These are phyloP conservation scores for Eupithecia vulgata DNA, from an alignment of 2,888 invertebrate species.

Conservation along the genomic window DNA sequence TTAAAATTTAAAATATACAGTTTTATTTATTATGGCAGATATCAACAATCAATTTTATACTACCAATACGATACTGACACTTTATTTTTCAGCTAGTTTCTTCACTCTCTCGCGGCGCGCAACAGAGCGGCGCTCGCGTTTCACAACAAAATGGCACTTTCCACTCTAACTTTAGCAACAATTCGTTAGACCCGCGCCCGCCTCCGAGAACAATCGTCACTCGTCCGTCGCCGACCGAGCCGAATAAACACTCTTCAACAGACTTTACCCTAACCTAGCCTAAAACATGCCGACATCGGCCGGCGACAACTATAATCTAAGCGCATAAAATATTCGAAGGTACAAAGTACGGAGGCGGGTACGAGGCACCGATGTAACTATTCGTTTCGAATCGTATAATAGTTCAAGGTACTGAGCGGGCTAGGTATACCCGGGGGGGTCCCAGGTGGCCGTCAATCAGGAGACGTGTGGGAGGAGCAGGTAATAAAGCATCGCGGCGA, in stretches of 20 bases:
- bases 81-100: slow-evolving; percentile 69
- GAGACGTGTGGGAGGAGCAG: slow-evolving; percentile 84
- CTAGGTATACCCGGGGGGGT: slow-evolving; percentile 79
- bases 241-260: slow-evolving; percentile 52
- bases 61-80: slow-evolving; percentile 74
- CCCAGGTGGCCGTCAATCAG: slow-evolving; percentile 86
- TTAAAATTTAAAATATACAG: slow-evolving; percentile 80
- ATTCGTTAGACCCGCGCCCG: slow-evolving; percentile 37
- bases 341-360: slow-evolving; percentile 48
- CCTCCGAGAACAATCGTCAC: slow-evolving; percentile 27
- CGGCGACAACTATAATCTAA: slow-evolving; percentile 48
- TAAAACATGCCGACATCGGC: slow-evolving; percentile 59
- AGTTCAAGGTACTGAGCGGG: slow-evolving; percentile 50
- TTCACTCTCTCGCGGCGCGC: slow-evolving; percentile 59
- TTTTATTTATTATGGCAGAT: slow-evolving; percentile 82
- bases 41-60: slow-evolving; percentile 79
- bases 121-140: slow-evolving; percentile 58
- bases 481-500: slow-evolving; percentile 84
- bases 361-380: slow-evolving; percentile 42
- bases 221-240: slow-evolving; percentile 47
- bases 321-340: slow-evolving; percentile 55
- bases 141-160: slow-evolving; percentile 66
- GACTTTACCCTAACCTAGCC: slow-evolving; percentile 60
- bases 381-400: slow-evolving; percentile 37
- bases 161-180: slow-evolving; percentile 44